Base-by-base conservation (phyloP, 2,113 vertebrate species). In the Strigops habroptila region DNA sequence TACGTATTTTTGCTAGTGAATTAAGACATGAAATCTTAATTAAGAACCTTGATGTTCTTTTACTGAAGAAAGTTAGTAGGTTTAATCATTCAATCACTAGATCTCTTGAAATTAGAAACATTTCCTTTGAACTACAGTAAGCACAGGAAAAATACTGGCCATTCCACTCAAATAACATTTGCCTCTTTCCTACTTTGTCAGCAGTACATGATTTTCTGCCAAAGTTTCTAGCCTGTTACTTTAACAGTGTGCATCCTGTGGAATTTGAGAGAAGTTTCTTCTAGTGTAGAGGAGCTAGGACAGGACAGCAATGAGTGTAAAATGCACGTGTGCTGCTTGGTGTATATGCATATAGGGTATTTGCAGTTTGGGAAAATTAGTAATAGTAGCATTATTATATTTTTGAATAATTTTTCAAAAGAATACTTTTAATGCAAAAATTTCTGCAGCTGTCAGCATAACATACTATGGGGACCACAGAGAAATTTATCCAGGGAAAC, bases 251-350 rank as follows among this genome's bases (percentile, higher is more conserved):
- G 12, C 1, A 3, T 59, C 11, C 44, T 48, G 21, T 75, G 37
- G 22, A 37, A 39, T n/a, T 17, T 22, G 10, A 43, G 28, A 55
- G 11, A 68, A 41, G 13, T 41, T 79, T 49, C 13, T 27, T 55
- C 4, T 51, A 14, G 14, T 9, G 33, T 16, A 55, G 52, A 89
- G 31, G 41, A 70, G 16, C 12, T 31, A 37, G 25, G 43, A 35
- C 18, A 67, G 28, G 51, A n/a, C 16, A 70, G 23, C 7, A 24
- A 5, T 21, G 46, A 75, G 18, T 7, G 4, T 64, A 31, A 63
- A 89, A 81, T 7, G 1, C 23, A 3, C 39, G 3, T 0, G 0
- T 51, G 22, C 35, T 51, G 2, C 33, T 76, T 55, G 30, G 4
- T 70, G 1, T 41, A 9, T 11, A 9, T 11, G 17, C 12, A 7